Conservation (phyloP, 2,113 vertebrate genomes). For the Carettochelys insculpta region DNA sequence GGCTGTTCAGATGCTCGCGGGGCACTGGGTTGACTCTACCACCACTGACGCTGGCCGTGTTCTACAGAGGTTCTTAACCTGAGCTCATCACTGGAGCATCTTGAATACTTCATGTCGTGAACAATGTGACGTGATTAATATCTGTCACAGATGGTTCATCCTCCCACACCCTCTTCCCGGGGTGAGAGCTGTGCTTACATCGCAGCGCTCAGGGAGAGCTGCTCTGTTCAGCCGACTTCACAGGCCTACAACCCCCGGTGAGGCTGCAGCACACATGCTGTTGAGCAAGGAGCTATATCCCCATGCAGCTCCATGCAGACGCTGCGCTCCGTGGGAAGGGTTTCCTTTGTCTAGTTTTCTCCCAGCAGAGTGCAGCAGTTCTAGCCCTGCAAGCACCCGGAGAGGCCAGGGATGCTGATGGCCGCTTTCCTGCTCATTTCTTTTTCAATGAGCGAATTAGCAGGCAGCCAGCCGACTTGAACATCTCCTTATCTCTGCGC, state of each 20-base stretch:
- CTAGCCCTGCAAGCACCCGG: not conserved
- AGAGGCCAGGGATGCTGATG: slow-evolving; percentile 26
- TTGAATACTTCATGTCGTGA: not conserved
- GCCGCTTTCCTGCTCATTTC: slow-evolving; percentile 50
- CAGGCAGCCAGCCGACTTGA: slow-evolving; percentile 70
- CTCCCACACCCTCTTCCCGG: not conserved
- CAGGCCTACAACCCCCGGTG: not conserved
- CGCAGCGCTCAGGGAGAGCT: not conserved
- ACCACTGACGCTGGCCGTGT: not conserved
- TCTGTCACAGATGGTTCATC: not conserved
- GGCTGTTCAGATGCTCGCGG: not conserved
- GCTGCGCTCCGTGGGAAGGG: not conserved
- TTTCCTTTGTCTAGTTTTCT: slow-evolving; percentile 39
- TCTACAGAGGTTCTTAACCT: not conserved
- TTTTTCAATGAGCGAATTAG: slow-evolving; percentile 65
- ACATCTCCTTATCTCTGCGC: slow-evolving; percentile 74
- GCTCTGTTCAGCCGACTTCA: not conserved
- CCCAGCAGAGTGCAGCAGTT: slow-evolving; percentile 3
- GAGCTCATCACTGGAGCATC: not conserved
- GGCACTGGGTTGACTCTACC: not conserved
- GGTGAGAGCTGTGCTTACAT: not conserved
- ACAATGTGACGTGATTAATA: not conserved
- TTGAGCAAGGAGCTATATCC: rapidly evolving
- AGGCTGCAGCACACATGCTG: not conserved
- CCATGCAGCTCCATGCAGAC: not conserved